Base-by-base conservation (phyloP, 1,140 invertebrate genomes). In the Papilio machaon region DNA sequence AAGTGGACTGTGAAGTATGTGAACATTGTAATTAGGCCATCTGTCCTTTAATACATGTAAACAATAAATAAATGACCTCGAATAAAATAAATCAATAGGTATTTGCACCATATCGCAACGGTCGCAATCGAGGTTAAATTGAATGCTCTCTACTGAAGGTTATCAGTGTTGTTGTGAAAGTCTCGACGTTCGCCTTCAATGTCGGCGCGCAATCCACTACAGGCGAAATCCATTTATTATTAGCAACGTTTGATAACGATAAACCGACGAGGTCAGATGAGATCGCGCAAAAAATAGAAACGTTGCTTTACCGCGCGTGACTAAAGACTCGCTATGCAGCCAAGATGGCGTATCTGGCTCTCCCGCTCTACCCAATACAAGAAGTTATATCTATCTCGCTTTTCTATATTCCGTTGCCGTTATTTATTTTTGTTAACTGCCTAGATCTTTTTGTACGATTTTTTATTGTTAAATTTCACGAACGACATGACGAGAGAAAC, bases 261-360 rank as follows among this genome's bases (percentile, higher is more conserved):
- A 94, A 93, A 93, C 85, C 90, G 91, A 91, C 92, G 93, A 93
- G 92, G 93, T 94, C 92, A 93, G 90, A 90, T 86, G 87, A 91
- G 91, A 93, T 86, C 90, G 91, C 86, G 88, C 91, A 94, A 93
- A 93, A 94, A 94, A 94, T 93, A 92, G 92, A 92, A 94, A 93
- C 91, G 90, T 87, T 91, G 89, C 85, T 89, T 89, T 86, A 90
- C 85, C 87, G 91, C 90, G 91, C 93, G 93, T 94, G 93, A 94
- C 91, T 92, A 91, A 92, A 94, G 86, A 90, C 85, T 90, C 86
- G 87, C 86, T 87, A 91, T 91, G 89, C 90, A 91, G 87, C 88
- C 90, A 91, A 93, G 88, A 93, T 91, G 91, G 91, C 91, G 91
- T 82, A 82, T 79, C 85, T 82, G 78, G 54, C 87, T 81, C 80